Evolutionary conservation across 2,113 vertebrate species (phyloP).

Genomic region (Aramus guarauna): DNA sequence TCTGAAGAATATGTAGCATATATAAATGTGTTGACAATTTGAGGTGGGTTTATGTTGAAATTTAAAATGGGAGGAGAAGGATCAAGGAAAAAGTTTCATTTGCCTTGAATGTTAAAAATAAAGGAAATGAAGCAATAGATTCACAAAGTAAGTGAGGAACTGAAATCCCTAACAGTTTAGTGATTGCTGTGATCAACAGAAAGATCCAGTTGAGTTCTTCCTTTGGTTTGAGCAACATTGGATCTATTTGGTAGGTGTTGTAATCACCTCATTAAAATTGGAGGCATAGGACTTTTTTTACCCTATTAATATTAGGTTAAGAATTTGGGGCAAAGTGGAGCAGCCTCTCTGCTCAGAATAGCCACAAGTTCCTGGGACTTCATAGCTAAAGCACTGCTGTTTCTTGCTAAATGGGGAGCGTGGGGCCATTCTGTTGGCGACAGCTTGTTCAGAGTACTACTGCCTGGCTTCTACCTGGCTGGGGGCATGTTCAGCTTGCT

Average conservation of each 20-base stretch:
- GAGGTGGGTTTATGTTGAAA: not conserved
- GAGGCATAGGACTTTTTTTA: not conserved
- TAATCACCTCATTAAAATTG: not conserved
- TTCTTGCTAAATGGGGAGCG: not conserved
- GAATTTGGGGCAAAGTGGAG: not conserved
- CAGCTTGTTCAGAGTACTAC: not conserved
- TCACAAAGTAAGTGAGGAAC: not conserved
- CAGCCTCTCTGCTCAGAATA: not conserved
- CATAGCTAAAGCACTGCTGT: not conserved
- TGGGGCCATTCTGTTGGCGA: not conserved
- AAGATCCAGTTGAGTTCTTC: not conserved
- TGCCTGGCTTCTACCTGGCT: not conserved
- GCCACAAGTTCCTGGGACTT: accelerated
- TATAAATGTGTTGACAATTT: not conserved
- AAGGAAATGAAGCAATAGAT: not conserved
- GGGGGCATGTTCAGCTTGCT: not conserved
- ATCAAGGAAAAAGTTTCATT: not conserved
- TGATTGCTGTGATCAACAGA: not conserved
- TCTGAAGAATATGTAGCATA: not conserved
- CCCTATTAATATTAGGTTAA: not conserved
- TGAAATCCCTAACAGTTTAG: not conserved
- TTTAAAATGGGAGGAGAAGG: not conserved
- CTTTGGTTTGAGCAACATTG: not conserved
- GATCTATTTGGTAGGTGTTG: not conserved
- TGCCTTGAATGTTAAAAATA: not conserved